Conservation (phyloP, 2,113 vertebrate genomes). For the Edolisoma coerulescens region DNA sequence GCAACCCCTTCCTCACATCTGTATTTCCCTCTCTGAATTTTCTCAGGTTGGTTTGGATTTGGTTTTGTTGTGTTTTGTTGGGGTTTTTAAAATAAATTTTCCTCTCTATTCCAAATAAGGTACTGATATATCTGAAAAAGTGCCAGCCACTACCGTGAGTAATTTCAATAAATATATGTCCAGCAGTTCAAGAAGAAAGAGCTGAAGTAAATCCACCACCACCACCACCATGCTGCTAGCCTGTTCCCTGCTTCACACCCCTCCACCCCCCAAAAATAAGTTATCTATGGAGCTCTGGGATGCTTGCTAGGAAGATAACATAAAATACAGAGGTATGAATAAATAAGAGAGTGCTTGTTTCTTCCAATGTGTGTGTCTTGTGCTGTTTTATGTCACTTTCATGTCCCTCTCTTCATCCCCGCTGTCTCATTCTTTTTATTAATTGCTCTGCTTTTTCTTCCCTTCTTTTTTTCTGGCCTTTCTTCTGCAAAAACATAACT, state of each 20-base stretch:
- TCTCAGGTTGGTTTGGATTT: background rate
- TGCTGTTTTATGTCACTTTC: background rate
- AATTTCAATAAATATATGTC: background rate
- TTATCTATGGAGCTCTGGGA: background rate
- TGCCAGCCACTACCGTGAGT: background rate
- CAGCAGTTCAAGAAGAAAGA: background rate
- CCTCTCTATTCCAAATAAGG: background rate
- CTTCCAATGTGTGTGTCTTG: background rate
- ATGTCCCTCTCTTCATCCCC: background rate
- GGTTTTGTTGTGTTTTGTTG: background rate
- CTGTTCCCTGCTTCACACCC: background rate
- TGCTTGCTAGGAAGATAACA: background rate
- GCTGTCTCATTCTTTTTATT: slow-evolving; percentile 31
- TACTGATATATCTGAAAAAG: background rate
- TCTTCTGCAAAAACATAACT: background rate
- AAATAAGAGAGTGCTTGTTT: background rate
- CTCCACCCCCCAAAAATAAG: background rate
- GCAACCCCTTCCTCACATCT: background rate
- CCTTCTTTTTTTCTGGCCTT: background rate
- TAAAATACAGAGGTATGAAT: slow-evolving; percentile 14
- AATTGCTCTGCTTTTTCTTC: background rate
- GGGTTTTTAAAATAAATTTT: background rate
- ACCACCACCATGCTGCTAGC: background rate
- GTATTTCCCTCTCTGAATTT: background rate
- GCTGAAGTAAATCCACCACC: background rate